A percentile compares a stretch with the other conserved stretches of the same genome.
Conservation (phyloP, 2,797 vertebrate species). For the Acipenser transmontanus region DNA sequence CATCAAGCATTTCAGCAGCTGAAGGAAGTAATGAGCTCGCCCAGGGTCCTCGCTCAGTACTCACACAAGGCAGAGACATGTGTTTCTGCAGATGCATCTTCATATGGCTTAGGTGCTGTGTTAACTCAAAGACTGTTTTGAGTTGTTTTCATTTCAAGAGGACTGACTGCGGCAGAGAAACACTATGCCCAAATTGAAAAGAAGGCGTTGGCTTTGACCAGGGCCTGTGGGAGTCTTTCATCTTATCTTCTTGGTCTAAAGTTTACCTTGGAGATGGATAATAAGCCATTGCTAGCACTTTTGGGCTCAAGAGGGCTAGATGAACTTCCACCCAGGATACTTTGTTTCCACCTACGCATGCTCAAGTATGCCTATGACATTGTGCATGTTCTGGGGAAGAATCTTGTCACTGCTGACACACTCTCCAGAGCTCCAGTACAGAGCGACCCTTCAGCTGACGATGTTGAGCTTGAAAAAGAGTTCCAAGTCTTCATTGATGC, state of each 20-base stretch:
- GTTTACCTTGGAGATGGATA: constrained; percentile 19
- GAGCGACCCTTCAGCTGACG: neutral
- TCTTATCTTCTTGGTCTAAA: neutral
- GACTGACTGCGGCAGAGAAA: constrained; percentile 14
- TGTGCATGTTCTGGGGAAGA: constrained; percentile 24
- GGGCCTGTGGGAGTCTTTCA: constrained; percentile 15
- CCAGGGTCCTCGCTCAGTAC: no score
- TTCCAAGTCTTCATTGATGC: constrained; percentile 2
- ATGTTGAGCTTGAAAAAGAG: neutral
- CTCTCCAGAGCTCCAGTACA: constrained; percentile 19
- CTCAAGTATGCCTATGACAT: constrained; percentile 16
- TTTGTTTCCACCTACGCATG: constrained; percentile 24
- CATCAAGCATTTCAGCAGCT: no score
- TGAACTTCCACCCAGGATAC: constrained; percentile 19
- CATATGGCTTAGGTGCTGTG: no score
- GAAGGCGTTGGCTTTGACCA: constrained; percentile 9
- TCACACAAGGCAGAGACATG: no score
- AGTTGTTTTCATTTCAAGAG: constrained; percentile 1
- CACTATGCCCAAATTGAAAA: constrained; percentile 24
- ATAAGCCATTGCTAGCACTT: constrained; percentile 23
- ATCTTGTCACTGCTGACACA: constrained; percentile 17
- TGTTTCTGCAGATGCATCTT: no score
- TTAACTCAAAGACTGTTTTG: no score
- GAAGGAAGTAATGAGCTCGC: no score
- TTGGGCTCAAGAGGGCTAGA: constrained; percentile 21